Evolutionary conservation across 2,113 vertebrate species (phyloP), one percentile per base, ranked within the genome.

Genomic region (Phocoena sinus): DNA sequence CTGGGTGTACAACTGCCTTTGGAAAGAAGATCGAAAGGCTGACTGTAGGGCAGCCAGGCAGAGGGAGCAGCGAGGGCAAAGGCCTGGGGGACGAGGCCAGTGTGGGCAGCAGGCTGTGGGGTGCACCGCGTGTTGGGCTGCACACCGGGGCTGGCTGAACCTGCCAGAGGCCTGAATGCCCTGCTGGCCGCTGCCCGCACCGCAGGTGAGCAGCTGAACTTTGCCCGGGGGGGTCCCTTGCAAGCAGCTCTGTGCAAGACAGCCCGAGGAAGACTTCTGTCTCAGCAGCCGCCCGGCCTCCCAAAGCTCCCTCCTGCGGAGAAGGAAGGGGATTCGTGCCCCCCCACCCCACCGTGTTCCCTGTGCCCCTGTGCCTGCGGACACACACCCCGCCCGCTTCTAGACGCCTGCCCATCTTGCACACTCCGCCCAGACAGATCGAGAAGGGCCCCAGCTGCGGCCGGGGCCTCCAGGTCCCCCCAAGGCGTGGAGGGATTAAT

Each of bases 281-380:
- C 17, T 25, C 41, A 17, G 67, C 5, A 0, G 0, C 10, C 0
- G 0, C 10, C 15, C 0, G 0, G 70, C 38, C 7, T 1, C 80
- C 38, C 70, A 33, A 33, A 6, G 25, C 38, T 44, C 10, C 10
- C 41, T 18, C 36, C 6, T 26, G 3, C 28, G 1, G 20, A 81
- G 28, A 7, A n/a, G 68, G 56, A 36, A 15, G 18, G 77, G 21
- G 25, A 25, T 1, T 53, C 50, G 5, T 1, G 50, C 50, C 44
- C 15, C 15, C 4, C 50, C 14, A 5, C 15, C 50, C 14, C 50
- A 5, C 50, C 50, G 4, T 53, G 50, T 17, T n/a, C 53, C 36
- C 23, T 36, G 23, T 36, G n/a, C 7, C 33, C 12, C 53, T 36
- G 50, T 10, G 77, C 5, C 0, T 13, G 62, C 21, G 10, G 36